These are phyloP conservation scores for Drosophila demipolita DNA, from an alignment of 2,888 invertebrate genomes.

Conservation along the genomic window DNA sequence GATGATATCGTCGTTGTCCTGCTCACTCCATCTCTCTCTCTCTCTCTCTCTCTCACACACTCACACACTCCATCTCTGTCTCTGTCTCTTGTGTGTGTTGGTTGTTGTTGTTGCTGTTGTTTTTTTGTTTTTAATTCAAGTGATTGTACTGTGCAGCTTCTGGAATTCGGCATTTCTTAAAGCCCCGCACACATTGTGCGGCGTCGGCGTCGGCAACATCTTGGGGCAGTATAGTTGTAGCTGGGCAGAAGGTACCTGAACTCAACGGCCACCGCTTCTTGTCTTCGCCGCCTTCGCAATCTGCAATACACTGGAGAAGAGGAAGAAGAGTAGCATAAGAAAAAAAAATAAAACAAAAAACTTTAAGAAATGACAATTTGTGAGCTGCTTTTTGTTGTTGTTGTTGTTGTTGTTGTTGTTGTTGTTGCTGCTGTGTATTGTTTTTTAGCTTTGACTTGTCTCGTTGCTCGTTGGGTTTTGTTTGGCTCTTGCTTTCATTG, in stretches of 20 bases:
- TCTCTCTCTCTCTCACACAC: background rate
- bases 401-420: slow-evolving; percentile 36
- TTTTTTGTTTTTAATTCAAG: slow-evolving; percentile 73
- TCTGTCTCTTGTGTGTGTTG: slow-evolving; percentile 41
- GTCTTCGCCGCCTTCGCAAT: slow-evolving; percentile 75
- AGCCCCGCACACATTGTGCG: slow-evolving; percentile 60
- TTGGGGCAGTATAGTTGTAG: slow-evolving; percentile 39
- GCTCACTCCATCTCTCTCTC: slow-evolving; percentile 2
- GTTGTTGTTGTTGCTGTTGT: slow-evolving; percentile 29
- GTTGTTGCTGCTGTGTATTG: slow-evolving; percentile 52
- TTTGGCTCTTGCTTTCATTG: slow-evolving; percentile 70
- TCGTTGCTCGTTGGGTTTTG: slow-evolving; percentile 24
- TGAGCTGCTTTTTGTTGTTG: slow-evolving; percentile 72
- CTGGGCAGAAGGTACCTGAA: slow-evolving; percentile 34
- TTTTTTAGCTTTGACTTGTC: slow-evolving; percentile 58
- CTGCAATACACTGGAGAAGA: slow-evolving; percentile 51
- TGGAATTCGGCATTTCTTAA: slow-evolving; percentile 82
- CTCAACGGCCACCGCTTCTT: slow-evolving; percentile 58
- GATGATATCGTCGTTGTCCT: slow-evolving; percentile 73
- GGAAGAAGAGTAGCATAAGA: background rate
- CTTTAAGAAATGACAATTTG: slow-evolving; percentile 82
- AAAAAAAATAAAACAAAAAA: slow-evolving; percentile 43
- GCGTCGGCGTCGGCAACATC: slow-evolving; percentile 72
- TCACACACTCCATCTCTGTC: background rate
- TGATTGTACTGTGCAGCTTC: slow-evolving; percentile 81